Evolutionary conservation across 2,113 vertebrate genomes (phyloP).

Genomic region (Xenopus laevis): DNA sequence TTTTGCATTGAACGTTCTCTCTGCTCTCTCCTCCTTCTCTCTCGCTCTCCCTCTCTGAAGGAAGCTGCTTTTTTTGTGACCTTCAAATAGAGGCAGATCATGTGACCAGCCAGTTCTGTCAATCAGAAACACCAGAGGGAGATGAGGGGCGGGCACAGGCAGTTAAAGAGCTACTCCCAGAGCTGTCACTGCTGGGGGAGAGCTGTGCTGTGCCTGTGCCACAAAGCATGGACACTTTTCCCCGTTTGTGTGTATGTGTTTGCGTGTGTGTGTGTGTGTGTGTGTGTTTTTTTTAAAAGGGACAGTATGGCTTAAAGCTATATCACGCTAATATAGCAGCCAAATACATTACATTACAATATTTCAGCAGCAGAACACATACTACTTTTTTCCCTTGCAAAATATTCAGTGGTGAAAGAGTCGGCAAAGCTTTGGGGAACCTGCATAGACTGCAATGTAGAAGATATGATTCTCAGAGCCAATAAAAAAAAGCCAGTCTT

Average conservation of each 20-base stretch:
- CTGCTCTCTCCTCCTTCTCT: constrained; percentile 56
- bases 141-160: constrained; percentile 26
- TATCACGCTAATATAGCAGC: too few relatives aligned
- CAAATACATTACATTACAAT: too few relatives aligned
- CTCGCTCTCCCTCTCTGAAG: constrained; percentile 74
- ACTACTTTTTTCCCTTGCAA: too few relatives aligned
- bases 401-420: too few relatives aligned
- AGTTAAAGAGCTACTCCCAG: constrained; percentile 60
- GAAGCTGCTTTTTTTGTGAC: constrained; percentile 74
- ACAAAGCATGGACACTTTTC: too few relatives aligned
- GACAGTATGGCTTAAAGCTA: background rate
- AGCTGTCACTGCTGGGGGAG: background rate
- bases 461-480: too few relatives aligned
- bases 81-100: constrained; percentile 74
- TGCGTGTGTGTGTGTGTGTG: too few relatives aligned
- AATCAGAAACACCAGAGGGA: constrained; percentile 57
- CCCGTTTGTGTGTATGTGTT: too few relatives aligned
- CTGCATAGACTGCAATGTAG: too few relatives aligned
- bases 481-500: too few relatives aligned
- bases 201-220: background rate
- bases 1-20: constrained; percentile 81
- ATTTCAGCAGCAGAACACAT: too few relatives aligned
- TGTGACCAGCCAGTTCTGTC: constrained; percentile 63
- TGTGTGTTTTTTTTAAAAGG: background rate
- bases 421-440: too few relatives aligned